Base-by-base conservation (phyloP, 2,888 invertebrate genomes). In the Calameuta pallipes region DNA sequence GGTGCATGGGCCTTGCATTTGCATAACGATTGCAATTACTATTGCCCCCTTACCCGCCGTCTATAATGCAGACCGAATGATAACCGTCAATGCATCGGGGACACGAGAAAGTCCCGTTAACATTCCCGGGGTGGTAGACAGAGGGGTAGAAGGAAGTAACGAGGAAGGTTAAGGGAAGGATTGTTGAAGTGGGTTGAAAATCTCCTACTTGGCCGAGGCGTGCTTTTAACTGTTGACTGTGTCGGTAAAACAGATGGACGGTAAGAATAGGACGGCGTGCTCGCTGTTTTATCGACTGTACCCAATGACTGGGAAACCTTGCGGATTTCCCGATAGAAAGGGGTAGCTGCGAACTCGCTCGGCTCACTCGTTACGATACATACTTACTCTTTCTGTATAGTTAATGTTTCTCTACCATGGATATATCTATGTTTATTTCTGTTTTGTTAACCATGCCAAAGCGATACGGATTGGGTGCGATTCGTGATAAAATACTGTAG, bases 271-370 rank as follows among this genome's bases (percentile, higher is more conserved):
- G 83, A 82, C 79, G 73, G 85, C 82, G 82, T 82, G 85, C 84
- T 83, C 83, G 87, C 88, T 85, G 85, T 87, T 89, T 90, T 91
- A 91, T 91, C 91, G 91, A 90, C 91, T 86, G 90, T 85, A 88
- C 79, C 73, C 75, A 77, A 75, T 84, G 83, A 83, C 82, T 76
- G 76, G 56, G 76, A 23, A 80, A 81, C 80, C 82, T 84, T 82
- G 75, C 81, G 68, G 78, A 76, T 76, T 81, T 78, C 80, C 82
- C 83, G 83, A 80, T 80, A 89, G 88, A 89, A 90, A 89, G 90
- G 89, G 89, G 89, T 89, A 87, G 87, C 86, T 83, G 86, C 84
- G 80, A 81, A 79, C 76, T 80, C 82, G 76, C 83, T 82, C 9
- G 9, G 9, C 23, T 56, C 56, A 1, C 15, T 23, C 56, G 23